Percentiles rank a stretch among this genome's conserved stretches.
Conservation (phyloP, 1,140 invertebrate genomes). For the Lepeophtheirus salmonis region DNA sequence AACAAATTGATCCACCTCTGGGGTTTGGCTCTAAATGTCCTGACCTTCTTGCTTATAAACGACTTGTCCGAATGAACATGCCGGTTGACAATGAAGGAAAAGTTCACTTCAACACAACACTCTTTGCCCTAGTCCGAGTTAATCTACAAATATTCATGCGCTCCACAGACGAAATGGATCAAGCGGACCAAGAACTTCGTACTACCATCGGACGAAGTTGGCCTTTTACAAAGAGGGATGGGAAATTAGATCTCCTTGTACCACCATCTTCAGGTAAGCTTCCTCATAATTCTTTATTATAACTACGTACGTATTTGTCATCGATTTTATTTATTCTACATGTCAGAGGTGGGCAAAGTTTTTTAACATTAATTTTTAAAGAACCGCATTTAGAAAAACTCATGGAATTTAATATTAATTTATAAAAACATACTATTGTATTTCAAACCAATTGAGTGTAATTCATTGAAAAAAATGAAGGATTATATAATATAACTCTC, state of each 20-base stretch:
- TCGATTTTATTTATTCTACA: too few species aligned
- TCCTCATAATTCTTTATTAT: too few species aligned
- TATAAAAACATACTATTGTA: too few species aligned
- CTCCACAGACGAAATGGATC: constrained; percentile 20
- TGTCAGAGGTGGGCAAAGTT: too few species aligned
- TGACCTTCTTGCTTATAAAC: constrained; percentile 39
- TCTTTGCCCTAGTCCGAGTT: constrained; percentile 28
- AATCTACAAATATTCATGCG: constrained; percentile 19
- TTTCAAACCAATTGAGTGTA: too few species aligned
- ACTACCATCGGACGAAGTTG: constrained; percentile 10
- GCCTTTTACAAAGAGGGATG: constrained; percentile 17
- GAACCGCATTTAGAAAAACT: too few species aligned
- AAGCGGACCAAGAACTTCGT: constrained; percentile 19
- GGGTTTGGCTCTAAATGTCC: constrained; percentile 44
- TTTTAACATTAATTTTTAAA: too few species aligned
- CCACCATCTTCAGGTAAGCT: constrained; percentile 11
- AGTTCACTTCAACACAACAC: constrained; percentile 41
- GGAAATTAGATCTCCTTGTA: constrained; percentile 14
- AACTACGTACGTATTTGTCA: too few species aligned
- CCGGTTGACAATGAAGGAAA: constrained; percentile 37
- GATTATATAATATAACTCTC: too few species aligned
- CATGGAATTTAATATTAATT: too few species aligned
- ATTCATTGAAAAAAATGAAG: too few species aligned
- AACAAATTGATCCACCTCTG: constrained; percentile 42
- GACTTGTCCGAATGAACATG: constrained; percentile 41